Evolutionary conservation across 2,888 invertebrate genomes (phyloP), one percentile per base, ranked within the genome.

Genomic region (Drosophila kambysellisi): DNA sequence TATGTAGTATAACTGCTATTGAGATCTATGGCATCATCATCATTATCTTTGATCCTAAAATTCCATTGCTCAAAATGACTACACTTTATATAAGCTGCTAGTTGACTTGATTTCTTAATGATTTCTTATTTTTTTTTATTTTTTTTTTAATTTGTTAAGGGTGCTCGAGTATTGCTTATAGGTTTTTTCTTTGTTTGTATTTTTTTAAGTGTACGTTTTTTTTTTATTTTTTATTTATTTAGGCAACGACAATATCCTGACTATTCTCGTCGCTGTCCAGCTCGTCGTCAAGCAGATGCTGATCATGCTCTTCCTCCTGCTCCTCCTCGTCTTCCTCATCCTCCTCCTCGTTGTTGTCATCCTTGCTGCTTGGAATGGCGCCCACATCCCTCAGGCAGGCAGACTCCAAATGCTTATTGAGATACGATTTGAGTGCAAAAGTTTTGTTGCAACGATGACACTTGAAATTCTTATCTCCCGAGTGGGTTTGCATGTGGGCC

Each of bases 401-500:
- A 43, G 98, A 97, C 94, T 99, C 98, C 91, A 97, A 95, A 93
- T 99, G 99, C 93, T 99, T 99, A 94, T 97, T 98, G 68, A 98
- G 95, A 94, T 99, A 98, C 81, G 98, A 98, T 94, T 98, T 99
- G 82, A 99, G 95, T 29, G 98, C 98, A 94, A 99, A 99, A 33
- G 96, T 96, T 94, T 98, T 98, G 92, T 96, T 95, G 94, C 99
- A 99, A 76, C 96, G 95, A 81, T 95, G 93, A 93, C 99, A 99
- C 92, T 96, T 95, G 94, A 96, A 97, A 93, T 97, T 97, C 94
- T 98, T 98, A 92, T 97, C 97, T 46, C 96, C 94, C 43, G 98
- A 97, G 93, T 99, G 99, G 6, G 98, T 99, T 94, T 98, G 98
- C 96, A 98, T 97, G 94, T 99, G 99, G 0, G 98, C 98, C 35